Base-by-base conservation (phyloP, 1,140 invertebrate species). In the Ceratosolen fusciceps region DNA sequence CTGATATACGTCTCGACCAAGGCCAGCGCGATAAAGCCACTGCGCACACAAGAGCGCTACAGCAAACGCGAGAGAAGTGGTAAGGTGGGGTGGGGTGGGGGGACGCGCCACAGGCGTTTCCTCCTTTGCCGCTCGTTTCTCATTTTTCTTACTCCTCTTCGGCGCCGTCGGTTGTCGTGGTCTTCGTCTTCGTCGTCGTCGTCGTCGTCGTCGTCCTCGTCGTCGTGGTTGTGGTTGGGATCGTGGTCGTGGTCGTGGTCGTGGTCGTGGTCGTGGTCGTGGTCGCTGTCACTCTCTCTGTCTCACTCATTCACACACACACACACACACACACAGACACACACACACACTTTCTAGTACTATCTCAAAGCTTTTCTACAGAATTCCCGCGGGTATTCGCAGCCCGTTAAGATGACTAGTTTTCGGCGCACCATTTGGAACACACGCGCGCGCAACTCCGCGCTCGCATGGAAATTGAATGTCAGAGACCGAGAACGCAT, bases 11-110 rank as follows among this genome's bases (percentile, higher is more conserved):
- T 52, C 26, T 76, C 74, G 1, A 29, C 21, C 60, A 76, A 54
- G 74, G 60, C 31, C 60, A 39, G 43, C 26, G 60, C 24, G 62
- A 76, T 76, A 67, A 76, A 76, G 31, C 62, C 34, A 52, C 14
- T 24, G 43, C 74, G 16, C 29, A 49, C 49, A 72, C 7, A 21
- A 43, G 2, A 3, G 43, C 67, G n/a, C n/a, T n/a, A n/a, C n/a
- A n/a, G n/a, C n/a, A n/a, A n/a, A n/a, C n/a, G n/a, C n/a, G n/a
- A n/a, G n/a, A n/a, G n/a, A n/a, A n/a, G n/a, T n/a, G n/a, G n/a
- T n/a, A n/a, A n/a, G n/a, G n/a, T n/a, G n/a, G n/a, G n/a, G n/a
- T n/a, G n/a, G n/a, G n/a, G n/a, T n/a, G n/a, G n/a, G n/a, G 16
- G 49, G 19, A 21, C 39, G 47, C 12, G 68, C 72, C 37, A 34